Evolutionary conservation across 2,113 vertebrate genomes (phyloP), one percentile per base, ranked within the genome.

Genomic region (Tetrax tetrax): DNA sequence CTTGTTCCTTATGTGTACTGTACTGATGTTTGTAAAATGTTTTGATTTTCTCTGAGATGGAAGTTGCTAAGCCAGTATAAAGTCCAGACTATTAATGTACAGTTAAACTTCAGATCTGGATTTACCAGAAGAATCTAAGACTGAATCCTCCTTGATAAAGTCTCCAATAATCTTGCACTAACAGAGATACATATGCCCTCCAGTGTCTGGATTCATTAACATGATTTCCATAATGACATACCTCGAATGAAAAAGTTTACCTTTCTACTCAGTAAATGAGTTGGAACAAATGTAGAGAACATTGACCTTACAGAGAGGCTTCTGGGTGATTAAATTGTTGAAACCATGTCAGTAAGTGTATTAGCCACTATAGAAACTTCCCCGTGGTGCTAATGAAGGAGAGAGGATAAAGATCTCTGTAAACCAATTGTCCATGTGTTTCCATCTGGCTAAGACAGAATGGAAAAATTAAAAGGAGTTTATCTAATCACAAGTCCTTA

Each of bases 211-310:
- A 95, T 96, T 95, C 94, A 96, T 95, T 97, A 95, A 76, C 74
- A 51, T 94, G 92, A 97, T 96, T 96, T 96, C 91, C 92, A 92
- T 96, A 95, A 96, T 95, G 94, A 94, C 84, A 95, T 82, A 97
- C 91, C 95, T 96, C 92, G 83, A 96, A 96, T 96, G 95, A 91
- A 96, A 93, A 95, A 96, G 91, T 95, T 96, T 89, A 96, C 95
- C 92, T 95, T 96, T 95, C 92, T 87, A 89, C 87, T 94, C 89
- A 79, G 89, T 92, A 97, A 97, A 97, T 93, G 95, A 95, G 91
- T 95, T 95, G 95, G 96, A 97, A 97, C 95, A 95, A 95, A 97
- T 95, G 94, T 76, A 69, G 87, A 89, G 95, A 97, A 91, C 95
- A 95, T 93, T 96, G 96, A 96, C 94, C 95, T 95, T 96, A 95